Conservation (phyloP, 2,888 invertebrate species). For the Conistra vaccinii region DNA sequence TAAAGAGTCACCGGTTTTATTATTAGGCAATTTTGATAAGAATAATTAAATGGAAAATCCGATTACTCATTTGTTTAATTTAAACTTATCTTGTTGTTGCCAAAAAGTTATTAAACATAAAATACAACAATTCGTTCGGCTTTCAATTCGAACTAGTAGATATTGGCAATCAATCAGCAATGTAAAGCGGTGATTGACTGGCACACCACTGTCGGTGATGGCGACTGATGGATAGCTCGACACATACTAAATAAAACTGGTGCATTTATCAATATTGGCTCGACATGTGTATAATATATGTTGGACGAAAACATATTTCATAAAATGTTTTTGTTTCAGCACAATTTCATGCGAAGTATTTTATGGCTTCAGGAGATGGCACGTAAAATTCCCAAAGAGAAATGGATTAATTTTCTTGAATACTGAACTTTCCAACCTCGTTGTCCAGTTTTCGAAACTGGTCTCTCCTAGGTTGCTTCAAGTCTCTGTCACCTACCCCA, state of each 20-base stretch:
- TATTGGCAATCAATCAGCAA: conserved; percentile 44
- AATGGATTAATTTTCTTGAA: not conserved
- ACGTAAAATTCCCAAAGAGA: not conserved
- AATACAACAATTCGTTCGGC: conserved; percentile 5
- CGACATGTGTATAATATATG: not conserved
- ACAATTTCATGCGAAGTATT: not conserved
- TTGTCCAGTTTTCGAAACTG: not conserved
- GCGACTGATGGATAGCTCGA: conserved; percentile 30
- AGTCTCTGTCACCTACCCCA: no score
- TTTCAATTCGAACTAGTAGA: conserved; percentile 28
- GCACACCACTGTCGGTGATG: conserved; percentile 23
- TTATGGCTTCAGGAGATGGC: not conserved
- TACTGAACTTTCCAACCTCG: not conserved
- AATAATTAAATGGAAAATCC: conserved; percentile 5
- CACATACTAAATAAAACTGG: conserved; percentile 39
- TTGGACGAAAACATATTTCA: not conserved
- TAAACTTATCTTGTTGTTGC: not conserved
- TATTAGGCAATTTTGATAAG: not conserved
- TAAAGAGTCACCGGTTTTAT: not conserved
- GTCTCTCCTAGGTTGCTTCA: not conserved
- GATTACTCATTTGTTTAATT: conserved; percentile 9
- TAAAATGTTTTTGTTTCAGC: conserved; percentile 7
- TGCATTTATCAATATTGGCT: conserved; percentile 27
- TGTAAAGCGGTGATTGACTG: conserved; percentile 51
- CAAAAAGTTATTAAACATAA: conserved; percentile 1